Conservation (phyloP, 2,888 invertebrate species). For the Drosophila maculinotata region DNA sequence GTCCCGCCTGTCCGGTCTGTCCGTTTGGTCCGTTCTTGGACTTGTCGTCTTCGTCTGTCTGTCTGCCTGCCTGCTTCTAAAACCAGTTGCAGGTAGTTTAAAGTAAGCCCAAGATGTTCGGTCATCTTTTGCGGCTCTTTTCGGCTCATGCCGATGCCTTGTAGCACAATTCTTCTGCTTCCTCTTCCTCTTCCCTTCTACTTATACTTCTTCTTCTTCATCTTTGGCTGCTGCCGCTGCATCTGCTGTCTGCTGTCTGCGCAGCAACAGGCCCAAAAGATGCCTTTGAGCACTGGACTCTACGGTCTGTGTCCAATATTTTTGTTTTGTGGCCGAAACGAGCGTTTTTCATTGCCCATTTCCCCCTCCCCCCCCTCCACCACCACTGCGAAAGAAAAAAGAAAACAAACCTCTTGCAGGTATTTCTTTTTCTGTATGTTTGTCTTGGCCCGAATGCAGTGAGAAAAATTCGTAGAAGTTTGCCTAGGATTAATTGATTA, state of each 20-base stretch:
- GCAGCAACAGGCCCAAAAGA: constrained; percentile 35
- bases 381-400: not conserved
- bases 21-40: constrained; percentile 54
- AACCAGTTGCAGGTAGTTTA: constrained; percentile 84
- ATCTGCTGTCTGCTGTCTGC: constrained; percentile 23
- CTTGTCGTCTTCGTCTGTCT: constrained; percentile 58
- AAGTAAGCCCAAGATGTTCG: constrained; percentile 74
- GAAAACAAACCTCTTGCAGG: not conserved
- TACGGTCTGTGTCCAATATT: constrained; percentile 49
- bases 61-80: constrained; percentile 58
- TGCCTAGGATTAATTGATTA: constrained; percentile 74
- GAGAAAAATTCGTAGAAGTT: constrained; percentile 74
- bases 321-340: constrained; percentile 49
- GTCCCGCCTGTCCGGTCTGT: constrained; percentile 5
- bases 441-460: constrained; percentile 62
- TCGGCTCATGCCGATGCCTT: constrained; percentile 49
- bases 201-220: constrained; percentile 7
- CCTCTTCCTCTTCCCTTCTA: constrained; percentile 28
- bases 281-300: constrained; percentile 24
- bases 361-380: constrained; percentile 1
- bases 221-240: not conserved
- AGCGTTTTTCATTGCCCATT: constrained; percentile 42
- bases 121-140: constrained; percentile 71
- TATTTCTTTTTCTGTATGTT: constrained; percentile 25
- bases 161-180: constrained; percentile 32